These are phyloP conservation scores for Cataglyphis cursor DNA, from an alignment of 2,888 invertebrate genomes.

Conservation along the genomic window DNA sequence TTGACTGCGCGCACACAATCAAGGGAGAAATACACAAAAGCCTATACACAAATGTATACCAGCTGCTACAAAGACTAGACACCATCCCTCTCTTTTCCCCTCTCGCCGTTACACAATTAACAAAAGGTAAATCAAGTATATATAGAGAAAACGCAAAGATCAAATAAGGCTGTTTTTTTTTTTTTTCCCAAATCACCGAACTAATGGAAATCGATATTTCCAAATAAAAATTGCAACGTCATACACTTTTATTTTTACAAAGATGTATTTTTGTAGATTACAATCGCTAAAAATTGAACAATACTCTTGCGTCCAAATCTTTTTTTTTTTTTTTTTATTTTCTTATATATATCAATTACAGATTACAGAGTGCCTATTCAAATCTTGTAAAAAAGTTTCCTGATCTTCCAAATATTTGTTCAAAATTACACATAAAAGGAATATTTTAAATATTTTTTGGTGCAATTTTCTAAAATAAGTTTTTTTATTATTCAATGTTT, in stretches of 20 bases:
- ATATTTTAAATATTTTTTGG: too few species aligned
- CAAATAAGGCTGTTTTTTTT: neutral
- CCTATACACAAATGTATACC: constrained; percentile 12
- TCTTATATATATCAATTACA: too few species aligned
- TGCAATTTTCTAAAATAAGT: too few species aligned
- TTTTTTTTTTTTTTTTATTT: neutral
- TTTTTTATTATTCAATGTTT: too few species aligned
- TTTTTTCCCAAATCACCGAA: neutral
- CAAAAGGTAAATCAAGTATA: constrained; percentile 18
- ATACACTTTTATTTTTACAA: neutral
- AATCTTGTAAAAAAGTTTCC: too few species aligned
- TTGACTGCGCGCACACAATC: neutral
- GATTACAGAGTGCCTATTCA: too few species aligned
- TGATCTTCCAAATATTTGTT: too few species aligned
- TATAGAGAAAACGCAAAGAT: neutral
- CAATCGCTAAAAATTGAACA: neutral
- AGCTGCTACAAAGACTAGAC: constrained; percentile 36
- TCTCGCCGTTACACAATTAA: neutral
- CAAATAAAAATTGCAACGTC: neutral
- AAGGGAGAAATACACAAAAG: constrained; percentile 47
- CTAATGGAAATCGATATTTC: neutral
- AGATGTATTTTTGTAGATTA: neutral
- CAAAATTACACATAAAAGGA: too few species aligned
- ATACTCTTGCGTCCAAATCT: neutral
- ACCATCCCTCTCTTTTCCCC: neutral